A percentile compares a stretch with the other conserved stretches of the same genome.
phyloP scores from a whole-genome alignment of 2,797 vertebrate species.

The Acanthiza pusilla region DNA sequence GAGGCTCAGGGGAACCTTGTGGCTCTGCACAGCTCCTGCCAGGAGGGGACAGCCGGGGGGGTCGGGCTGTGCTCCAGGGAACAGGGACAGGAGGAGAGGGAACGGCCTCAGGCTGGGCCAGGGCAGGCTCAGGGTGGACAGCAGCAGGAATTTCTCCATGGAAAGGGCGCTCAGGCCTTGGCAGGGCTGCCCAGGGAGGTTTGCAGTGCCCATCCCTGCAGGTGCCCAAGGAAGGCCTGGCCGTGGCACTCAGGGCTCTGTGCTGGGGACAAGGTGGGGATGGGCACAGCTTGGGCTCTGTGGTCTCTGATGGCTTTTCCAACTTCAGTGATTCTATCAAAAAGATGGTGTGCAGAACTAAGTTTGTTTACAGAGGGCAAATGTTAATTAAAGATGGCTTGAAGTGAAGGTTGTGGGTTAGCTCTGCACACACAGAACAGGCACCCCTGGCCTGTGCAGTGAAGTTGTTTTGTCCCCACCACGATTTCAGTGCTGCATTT shows the following conservation, averaged over 20 bases:
- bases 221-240: background rate
- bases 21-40: background rate
- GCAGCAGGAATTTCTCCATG: background rate
- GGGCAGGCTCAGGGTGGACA: fast-evolving
- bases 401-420: background rate
- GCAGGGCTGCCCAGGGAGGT: background rate
- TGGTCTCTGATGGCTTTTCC: background rate
- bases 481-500: background rate
- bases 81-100: background rate
- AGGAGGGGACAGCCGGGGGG: background rate
- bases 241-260: background rate
- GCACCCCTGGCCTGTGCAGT: background rate
- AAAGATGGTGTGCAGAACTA: background rate
- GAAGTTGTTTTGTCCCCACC: background rate
- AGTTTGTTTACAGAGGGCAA: background rate
- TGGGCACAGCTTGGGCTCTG: fast-evolving
- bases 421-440: background rate
- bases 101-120: background rate
- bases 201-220: background rate
- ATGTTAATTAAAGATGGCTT: background rate
- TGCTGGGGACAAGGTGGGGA: background rate
- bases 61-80: background rate
- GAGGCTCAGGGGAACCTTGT: background rate
- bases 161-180: background rate
- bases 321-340: no score